A percentile compares a stretch with the other conserved stretches of the same genome.
phyloP scores from a whole-genome alignment of 2,797 vertebrate genomes.

The Girardinus metallicus region DNA sequence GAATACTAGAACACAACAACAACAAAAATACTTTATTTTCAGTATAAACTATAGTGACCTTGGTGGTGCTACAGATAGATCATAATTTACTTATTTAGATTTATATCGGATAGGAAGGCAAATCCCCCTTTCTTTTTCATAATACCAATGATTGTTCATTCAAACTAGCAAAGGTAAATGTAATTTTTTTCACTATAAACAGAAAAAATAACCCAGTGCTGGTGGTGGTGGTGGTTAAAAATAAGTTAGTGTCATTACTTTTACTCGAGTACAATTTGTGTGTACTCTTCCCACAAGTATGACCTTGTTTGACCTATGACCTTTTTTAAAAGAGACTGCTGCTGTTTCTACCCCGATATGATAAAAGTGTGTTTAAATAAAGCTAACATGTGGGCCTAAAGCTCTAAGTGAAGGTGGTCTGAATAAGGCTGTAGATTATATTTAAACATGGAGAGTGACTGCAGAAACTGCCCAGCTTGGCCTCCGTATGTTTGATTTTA shows the following conservation, averaged over 20 bases:
- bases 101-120: neutral
- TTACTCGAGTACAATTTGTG: no score
- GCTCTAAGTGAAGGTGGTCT: neutral
- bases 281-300: neutral
- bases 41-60: neutral
- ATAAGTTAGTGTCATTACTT: no score
- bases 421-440: constrained; percentile 10
- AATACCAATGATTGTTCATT: neutral
- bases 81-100: neutral
- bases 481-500: constrained; percentile 33
- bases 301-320: neutral
- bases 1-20: no score
- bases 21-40: no score
- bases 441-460: constrained; percentile 40
- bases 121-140: no score
- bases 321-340: neutral
- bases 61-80: neutral
- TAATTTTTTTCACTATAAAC: no score
- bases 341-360: no score
- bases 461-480: constrained; percentile 21
- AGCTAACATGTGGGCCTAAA: constrained; percentile 31
- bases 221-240: no score
- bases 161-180: no score
- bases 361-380: neutral
- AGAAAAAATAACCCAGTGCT: no score